Base-by-base conservation (phyloP, 2,797 vertebrate genomes). In the Botia almorhae region DNA sequence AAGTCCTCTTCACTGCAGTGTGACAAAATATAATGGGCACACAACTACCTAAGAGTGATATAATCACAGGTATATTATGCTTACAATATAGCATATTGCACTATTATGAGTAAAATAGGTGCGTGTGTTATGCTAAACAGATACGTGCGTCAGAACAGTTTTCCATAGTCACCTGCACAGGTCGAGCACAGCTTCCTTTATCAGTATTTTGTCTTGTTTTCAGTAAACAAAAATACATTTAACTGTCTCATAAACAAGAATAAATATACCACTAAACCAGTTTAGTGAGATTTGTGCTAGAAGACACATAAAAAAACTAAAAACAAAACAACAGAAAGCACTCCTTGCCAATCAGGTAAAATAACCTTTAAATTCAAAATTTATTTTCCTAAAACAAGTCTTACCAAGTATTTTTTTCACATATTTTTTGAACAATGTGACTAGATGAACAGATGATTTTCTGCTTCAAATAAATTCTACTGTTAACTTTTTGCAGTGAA, bases 1-100 rank as follows among this genome's bases (percentile, higher is more conserved):
- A n/a, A n/a, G n/a, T 65, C 65, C 67, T 63, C 23, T 63, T 74
- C 7, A 46, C 23, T 63, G 67, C 76, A 82, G 68, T 21, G 53
- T 67, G 76, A 51, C 17, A 0, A 51, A 78, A 53, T 51, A 50
- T 70, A 70, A 78, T 78, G 46, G 55, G 55, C 51, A 71, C 8
- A 19, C 68, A 70, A 70, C 26, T 63, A 63, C 26, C 43, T 11
- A 63, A 70, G 26, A 39, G 75, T 4, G 53, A 77, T 60, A 77
- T 60, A 69, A 77, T 23, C 51, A 69, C 13, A 26, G 39, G 36
- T 14, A 26, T 29, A 58, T 60, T 69, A 53, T 77, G 39, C 39
- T 77, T 19, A 39, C 11, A 3, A 67, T n/a, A 65, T 43, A 67
- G 55, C 8, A 2, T 14, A 1, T 56, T 14, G 46, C 11, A 39